Percentiles rank a stretch among this genome's conserved stretches.
Evolutionary conservation across 2,797 vertebrate genomes (phyloP).

Genomic region (Alosa sapidissima): DNA sequence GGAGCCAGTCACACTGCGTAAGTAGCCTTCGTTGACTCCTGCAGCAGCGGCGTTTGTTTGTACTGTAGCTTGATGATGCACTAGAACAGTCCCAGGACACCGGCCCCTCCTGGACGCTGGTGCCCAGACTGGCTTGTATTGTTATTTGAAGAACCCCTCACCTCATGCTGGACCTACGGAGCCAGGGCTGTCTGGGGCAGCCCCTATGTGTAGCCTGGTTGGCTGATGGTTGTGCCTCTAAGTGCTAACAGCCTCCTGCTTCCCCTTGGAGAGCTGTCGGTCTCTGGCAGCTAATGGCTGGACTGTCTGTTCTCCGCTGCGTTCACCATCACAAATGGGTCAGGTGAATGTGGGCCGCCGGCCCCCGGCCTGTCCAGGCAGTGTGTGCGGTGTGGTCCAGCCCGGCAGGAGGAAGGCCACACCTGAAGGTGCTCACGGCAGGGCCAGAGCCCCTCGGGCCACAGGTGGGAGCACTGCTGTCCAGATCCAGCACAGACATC

Average conservation of each 20-base stretch:
- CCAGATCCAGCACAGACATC: no score
- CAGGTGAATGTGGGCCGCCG: constrained; percentile 55
- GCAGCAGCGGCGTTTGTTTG: background rate
- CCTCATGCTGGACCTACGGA: background rate
- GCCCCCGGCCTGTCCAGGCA: background rate
- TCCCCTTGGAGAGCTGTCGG: constrained; percentile 62
- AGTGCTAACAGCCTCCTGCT: constrained; percentile 64
- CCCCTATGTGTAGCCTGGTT: constrained; percentile 65
- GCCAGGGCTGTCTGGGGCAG: constrained; percentile 45
- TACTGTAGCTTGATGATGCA: background rate
- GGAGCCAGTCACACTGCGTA: background rate
- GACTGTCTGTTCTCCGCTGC: constrained; percentile 58
- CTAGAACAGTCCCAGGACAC: background rate
- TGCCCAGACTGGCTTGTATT: background rate
- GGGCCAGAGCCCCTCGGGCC: background rate
- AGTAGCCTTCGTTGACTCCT: background rate
- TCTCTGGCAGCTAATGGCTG: constrained; percentile 61
- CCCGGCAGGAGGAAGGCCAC: background rate
- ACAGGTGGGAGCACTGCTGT: background rate
- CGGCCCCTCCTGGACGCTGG: background rate
- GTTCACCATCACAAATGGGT: constrained; percentile 65
- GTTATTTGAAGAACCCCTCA: background rate
- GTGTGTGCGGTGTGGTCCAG: background rate
- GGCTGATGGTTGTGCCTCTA: constrained; percentile 73
- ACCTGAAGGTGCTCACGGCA: background rate